A percentile compares a stretch with the other conserved stretches of the same genome.
Conservation (phyloP, 2,888 invertebrate species). For the Drosophila flavopinicola region DNA sequence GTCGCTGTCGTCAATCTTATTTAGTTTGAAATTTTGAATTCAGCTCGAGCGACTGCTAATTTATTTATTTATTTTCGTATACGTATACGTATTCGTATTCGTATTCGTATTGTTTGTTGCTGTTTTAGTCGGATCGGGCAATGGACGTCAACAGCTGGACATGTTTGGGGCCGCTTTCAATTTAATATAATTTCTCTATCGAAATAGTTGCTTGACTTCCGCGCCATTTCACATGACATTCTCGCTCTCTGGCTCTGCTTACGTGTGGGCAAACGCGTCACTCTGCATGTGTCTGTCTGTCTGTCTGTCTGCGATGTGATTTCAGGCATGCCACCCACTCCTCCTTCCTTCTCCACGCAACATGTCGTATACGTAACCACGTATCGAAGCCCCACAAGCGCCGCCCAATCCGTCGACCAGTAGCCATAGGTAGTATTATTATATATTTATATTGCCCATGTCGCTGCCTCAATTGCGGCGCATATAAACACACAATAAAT, state of each 20-base stretch:
- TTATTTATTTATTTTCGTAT: conserved; percentile 76
- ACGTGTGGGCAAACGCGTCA: conserved; percentile 56
- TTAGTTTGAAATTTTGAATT: conserved; percentile 40
- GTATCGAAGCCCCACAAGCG: conserved; percentile 52
- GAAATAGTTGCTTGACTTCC: conserved; percentile 63
- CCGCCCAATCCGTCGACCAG: conserved; percentile 7
- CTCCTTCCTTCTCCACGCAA: background rate
- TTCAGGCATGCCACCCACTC: conserved; percentile 19
- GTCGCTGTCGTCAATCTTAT: conserved; percentile 74
- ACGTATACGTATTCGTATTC: no score
- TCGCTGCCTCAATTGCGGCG: conserved; percentile 49
- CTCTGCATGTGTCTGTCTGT: conserved; percentile 9
- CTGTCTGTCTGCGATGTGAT: conserved; percentile 14
- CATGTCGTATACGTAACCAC: conserved; percentile 48
- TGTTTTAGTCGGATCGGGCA: conserved; percentile 31
- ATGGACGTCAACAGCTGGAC: conserved; percentile 75
- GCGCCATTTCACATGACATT: conserved; percentile 60
- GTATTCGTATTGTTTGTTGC: conserved; percentile 58
- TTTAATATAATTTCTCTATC: conserved; percentile 68
- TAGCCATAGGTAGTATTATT: conserved; percentile 33
- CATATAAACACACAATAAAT: conserved; percentile 63
- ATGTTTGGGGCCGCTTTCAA: conserved; percentile 56
- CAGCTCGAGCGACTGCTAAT: conserved; percentile 46
- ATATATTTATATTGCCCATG: conserved; percentile 47
- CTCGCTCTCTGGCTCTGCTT: conserved; percentile 8